phyloP scores from a whole-genome alignment of 2,888 invertebrate genomes.

The Coelinius sp. region DNA sequence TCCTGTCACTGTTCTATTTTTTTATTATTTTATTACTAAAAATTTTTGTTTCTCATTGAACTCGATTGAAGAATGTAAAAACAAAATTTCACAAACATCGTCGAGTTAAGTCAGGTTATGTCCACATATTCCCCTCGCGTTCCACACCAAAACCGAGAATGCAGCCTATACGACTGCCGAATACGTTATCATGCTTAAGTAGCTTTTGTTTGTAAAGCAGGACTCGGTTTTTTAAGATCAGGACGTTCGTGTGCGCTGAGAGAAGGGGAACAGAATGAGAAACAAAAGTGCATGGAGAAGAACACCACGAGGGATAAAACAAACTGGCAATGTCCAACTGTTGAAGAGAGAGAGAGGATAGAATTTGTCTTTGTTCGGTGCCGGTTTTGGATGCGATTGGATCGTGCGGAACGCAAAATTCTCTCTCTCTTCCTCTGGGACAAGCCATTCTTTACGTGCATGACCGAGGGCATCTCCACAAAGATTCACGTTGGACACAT shows the following conservation, averaged over 20 bases:
- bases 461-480: conserved; percentile 22
- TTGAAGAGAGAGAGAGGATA: conserved; percentile 3
- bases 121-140: conserved; percentile 41
- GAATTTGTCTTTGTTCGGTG: conserved; percentile 32
- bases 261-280: conserved; percentile 5
- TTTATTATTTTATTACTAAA: no score
- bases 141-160: conserved; percentile 25
- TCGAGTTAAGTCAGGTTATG: conserved; percentile 47
- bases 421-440: conserved; percentile 32
- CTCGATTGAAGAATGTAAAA: conserved; percentile 5
- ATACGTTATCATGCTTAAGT: conserved; percentile 59
- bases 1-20: no score
- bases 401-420: conserved; percentile 45
- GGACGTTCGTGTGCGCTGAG: conserved; percentile 15
- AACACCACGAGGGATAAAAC: not conserved
- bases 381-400: conserved; percentile 41
- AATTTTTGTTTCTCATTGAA: not conserved
- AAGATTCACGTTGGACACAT: conserved; percentile 20
- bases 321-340: not conserved
- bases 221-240: conserved; percentile 29
- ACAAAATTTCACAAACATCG: conserved; percentile 14
- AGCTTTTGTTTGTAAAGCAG: conserved; percentile 59
- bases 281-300: conserved; percentile 19
- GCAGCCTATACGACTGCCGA: conserved; percentile 46
- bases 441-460: conserved; percentile 38